phyloP scores from a whole-genome alignment of 2,113 vertebrate species.

The Bettongia penicillata region DNA sequence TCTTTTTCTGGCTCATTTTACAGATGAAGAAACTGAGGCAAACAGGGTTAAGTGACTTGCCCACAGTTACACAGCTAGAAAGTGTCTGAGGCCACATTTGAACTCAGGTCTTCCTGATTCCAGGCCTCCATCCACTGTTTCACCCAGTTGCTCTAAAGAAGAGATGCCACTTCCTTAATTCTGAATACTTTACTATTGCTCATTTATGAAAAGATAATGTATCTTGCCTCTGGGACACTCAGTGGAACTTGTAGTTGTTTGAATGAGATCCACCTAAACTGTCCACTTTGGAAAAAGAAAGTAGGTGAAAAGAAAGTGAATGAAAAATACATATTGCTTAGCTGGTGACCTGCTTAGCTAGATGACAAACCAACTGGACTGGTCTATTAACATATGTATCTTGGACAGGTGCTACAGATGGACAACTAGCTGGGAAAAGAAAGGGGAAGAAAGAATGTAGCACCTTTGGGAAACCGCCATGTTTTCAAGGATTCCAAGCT shows the following conservation, averaged over 20 bases:
- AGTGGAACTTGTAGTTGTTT: neutral
- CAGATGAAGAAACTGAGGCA: too few species aligned
- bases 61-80: neutral
- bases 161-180: neutral
- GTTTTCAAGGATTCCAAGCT: too few species aligned
- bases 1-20: too few species aligned
- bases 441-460: too few species aligned
- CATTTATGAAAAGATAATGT: neutral
- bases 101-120: neutral
- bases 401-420: too few species aligned
- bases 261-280: neutral
- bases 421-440: too few species aligned
- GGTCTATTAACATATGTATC: too few species aligned
- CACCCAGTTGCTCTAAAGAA: neutral
- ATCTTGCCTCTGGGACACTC: neutral
- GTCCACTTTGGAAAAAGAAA: too few species aligned
- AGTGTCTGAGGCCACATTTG: neutral
- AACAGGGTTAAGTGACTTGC: neutral
- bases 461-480: too few species aligned
- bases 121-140: neutral
- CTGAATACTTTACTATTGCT: neutral
- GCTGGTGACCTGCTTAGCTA: neutral
- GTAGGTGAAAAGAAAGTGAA: neutral
- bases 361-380: neutral
- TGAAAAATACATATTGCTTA: neutral